Evolutionary conservation across 23 tunicate genomes (phyloP), one percentile per base, ranked within the genome.

Genomic region (Trididemnum nubilum): DNA sequence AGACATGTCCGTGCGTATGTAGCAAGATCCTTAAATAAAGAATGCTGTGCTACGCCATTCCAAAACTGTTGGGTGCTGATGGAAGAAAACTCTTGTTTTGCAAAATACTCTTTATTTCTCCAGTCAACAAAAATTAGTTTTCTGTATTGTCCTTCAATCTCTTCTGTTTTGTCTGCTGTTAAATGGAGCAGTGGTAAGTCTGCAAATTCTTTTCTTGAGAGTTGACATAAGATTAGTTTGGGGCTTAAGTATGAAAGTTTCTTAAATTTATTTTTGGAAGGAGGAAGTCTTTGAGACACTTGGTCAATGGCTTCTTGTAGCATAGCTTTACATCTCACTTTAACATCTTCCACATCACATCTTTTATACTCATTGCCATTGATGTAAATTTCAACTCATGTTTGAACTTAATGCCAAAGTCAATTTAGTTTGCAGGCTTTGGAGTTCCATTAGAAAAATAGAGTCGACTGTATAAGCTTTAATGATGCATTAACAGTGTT

Each of bases 61-160:
- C 76, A 81, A 81, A 81, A 81, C 38, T 65, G 22, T 49, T 81
- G 77, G 40, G 36, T 81, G 64, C 67, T 37, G 2, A 2, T 29
- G 58, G 33, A 7, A 22, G 67, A 36, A 33, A 54, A 24, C 22
- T 36, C 81, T 4, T 77, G 18, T 31, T 18, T 59, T 73, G 37
- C 39, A 73, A 73, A 73, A 39, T 2, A 2, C 39, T 38, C 61
- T 38, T 73, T 15, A 39, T 73, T 44, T 2, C 12, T 28, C 81
- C 81, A 77, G 26, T 77, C 81, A 3, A 77, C 67, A 77, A 77
- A 26, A 28, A 33, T 35, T 7, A 77, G 2, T 54, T 77, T 77
- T 57, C 67, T 35, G 38, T 77, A 77, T 67, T 77, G 81, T 2
- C 54, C 84, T 80, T 80, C 73, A 15, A 80, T 33, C 23, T 34